phyloP scores from a whole-genome alignment of 2,888 invertebrate genomes.

The Parapristionchus giblindavisi region DNA sequence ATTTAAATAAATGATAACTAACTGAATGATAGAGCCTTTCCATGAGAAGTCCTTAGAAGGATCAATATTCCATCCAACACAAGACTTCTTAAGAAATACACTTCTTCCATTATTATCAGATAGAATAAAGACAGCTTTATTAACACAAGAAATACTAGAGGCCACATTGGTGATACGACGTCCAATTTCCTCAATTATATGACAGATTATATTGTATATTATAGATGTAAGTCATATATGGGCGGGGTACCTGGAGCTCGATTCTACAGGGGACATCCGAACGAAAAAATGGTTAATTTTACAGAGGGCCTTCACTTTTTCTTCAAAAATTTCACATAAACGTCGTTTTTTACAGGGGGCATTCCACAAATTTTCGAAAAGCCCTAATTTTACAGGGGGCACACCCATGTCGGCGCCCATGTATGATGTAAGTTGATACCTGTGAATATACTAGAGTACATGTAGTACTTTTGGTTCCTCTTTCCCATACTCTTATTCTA shows the following conservation, averaged over 20 bases:
- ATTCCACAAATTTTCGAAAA: no score
- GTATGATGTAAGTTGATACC: slow-evolving; percentile 3
- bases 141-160: background rate
- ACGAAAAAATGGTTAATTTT: no score
- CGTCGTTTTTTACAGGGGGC: no score
- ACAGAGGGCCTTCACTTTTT: no score
- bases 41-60: slow-evolving; percentile 13
- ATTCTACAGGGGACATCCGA: no score
- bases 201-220: background rate
- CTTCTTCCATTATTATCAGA: slow-evolving; percentile 3
- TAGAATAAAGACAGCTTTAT: slow-evolving; percentile 4
- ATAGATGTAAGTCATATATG: background rate
- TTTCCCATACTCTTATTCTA: slow-evolving; percentile 28
- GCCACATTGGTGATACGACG: background rate
- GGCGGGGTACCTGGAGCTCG: no score
- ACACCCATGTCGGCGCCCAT: no score
- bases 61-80: background rate
- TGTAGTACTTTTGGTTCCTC: background rate
- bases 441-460: slow-evolving; percentile 18
- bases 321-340: no score
- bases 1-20: background rate
- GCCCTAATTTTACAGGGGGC: no score
- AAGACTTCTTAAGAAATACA: background rate
- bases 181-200: background rate
- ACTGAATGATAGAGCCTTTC: slow-evolving; percentile 19